Percentiles rank a stretch among this genome's conserved stretches.
Evolutionary conservation across 2,113 vertebrate species (phyloP).

Genomic region (Tamias sibiricus): DNA sequence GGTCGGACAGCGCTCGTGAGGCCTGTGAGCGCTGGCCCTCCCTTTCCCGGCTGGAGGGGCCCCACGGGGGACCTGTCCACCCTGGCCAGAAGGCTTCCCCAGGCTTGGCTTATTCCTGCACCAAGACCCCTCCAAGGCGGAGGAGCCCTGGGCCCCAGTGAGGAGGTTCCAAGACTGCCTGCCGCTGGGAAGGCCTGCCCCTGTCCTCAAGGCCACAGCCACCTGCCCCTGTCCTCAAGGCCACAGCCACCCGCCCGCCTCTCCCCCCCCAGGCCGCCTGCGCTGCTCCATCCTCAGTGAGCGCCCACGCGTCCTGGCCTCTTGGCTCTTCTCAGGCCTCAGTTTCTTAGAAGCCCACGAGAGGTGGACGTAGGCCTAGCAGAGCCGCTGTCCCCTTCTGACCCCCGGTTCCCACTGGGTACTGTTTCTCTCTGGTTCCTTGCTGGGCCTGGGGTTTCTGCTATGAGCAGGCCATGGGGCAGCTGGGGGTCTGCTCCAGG

Average conservation of each 20-base stretch:
- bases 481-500: not conserved
- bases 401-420: fast-evolving
- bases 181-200: not conserved
- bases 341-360: fast-evolving
- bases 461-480: not conserved
- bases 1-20: fast-evolving
- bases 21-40: fast-evolving
- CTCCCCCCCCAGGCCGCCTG: fast-evolving
- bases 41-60: not conserved
- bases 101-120: not conserved
- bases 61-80: too few relatives aligned
- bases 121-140: not conserved
- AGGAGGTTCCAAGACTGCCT: not conserved
- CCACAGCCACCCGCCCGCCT: fast-evolving
- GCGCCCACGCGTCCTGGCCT: fast-evolving
- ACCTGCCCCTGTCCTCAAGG: fast-evolving
- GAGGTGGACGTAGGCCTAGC: fast-evolving
- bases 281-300: too few relatives aligned
- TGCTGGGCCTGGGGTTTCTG: not conserved
- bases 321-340: not conserved
- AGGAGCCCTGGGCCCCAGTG: fast-evolving
- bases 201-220: not conserved
- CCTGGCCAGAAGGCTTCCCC: not conserved
- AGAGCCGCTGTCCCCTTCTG: fast-evolving
- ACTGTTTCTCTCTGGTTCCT: not conserved